Conservation (phyloP, 2,113 vertebrate genomes). For the Abramis brama region DNA sequence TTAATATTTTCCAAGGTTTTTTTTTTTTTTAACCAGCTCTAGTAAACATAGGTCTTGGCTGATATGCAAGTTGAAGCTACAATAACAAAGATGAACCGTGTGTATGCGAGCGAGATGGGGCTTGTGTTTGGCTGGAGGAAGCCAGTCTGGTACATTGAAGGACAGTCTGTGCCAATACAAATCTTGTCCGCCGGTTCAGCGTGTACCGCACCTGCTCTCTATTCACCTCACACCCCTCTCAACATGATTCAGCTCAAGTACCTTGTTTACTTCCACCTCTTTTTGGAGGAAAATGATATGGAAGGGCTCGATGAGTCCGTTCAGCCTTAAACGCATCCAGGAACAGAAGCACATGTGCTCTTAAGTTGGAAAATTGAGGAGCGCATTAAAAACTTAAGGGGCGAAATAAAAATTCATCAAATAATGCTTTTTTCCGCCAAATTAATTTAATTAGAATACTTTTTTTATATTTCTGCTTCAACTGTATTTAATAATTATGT, state of each 20-base stretch:
- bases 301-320: fast-evolving
- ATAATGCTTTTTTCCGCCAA: too few relatives aligned
- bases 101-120: conserved; percentile 7
- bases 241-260: conserved; percentile 10
- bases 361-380: too few relatives aligned
- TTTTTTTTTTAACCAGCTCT: background rate
- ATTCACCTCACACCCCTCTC: conserved; percentile 5
- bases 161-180: conserved; percentile 28
- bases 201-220: conserved; percentile 11
- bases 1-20: too few relatives aligned
- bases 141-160: background rate
- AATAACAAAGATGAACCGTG: conserved; percentile 5
- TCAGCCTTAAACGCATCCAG: background rate
- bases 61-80: conserved; percentile 43
- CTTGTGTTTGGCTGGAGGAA: background rate
- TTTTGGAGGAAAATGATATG: background rate
- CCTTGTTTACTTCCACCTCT: conserved; percentile 45
- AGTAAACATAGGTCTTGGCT: conserved; percentile 24
- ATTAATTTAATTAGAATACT: too few relatives aligned
- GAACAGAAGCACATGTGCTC: too few relatives aligned
- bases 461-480: too few relatives aligned
- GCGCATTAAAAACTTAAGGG: too few relatives aligned
- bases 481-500: too few relatives aligned
- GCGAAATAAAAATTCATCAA: too few relatives aligned
- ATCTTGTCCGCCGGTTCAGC: background rate